Base-by-base conservation (phyloP, 2,888 invertebrate species). In the Phanerotoma sp. region DNA sequence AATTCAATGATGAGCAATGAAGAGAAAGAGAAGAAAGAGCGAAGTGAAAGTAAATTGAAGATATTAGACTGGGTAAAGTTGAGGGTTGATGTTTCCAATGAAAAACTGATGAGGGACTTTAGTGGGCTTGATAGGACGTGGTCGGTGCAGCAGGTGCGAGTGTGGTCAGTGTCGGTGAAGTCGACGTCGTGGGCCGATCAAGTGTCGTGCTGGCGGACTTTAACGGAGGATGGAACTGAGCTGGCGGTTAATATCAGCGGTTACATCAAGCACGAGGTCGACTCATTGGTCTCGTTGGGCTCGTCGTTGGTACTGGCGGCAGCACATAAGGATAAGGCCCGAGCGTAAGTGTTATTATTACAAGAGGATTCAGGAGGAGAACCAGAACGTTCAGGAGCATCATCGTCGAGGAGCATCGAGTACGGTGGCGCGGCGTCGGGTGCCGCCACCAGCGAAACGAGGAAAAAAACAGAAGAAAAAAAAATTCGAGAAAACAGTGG, bases 391-490 rank as follows among this genome's bases (percentile, higher is more conserved):
- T 57, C 53, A 46, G 46, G 18, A 42, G 51, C 57, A 57, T 48
- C 50, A 49, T 55, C 55, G 50, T 49, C 62, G 57, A 59, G 61
- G 60, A 58, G 53, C 50, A 51, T 45, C 37, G 32, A 55, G 54
- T 42, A 54, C 38, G 48, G 42, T 44, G 46, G 40, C 50, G 33
- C 44, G 40, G 20, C 51, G 28, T 51, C 57, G 28, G 55, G 16
- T 13, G 49, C 45, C 56, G 61, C 50, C 61, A 62, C 61, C 62
- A 52, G 58, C 5, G 28, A 40, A 40, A 44, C 55, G 35, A 51
- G 55, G 53, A 54, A 45, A 53, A 47, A 58, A 59, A 56, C 49
- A 35, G 57, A 51, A 52, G 55, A 20, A 33, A 57, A 53, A 53
- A 44, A 58, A 52, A 58, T 33, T 57, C 35, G 55, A 45, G 44